Conservation (phyloP, 2,797 vertebrate genomes). For the Bothrops alternatus region DNA sequence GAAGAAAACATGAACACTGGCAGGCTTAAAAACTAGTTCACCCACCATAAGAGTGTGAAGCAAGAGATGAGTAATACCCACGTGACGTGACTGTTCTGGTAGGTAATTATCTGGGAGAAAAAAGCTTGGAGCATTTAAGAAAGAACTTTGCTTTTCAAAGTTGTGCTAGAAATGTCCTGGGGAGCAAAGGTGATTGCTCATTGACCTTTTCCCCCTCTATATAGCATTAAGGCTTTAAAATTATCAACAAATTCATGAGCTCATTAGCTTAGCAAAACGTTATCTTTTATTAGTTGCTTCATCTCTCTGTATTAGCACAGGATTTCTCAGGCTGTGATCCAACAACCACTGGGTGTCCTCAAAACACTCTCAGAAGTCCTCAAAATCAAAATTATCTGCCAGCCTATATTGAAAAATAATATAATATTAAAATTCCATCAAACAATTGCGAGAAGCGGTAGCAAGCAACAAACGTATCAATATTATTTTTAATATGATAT, state of each 20-base stretch:
- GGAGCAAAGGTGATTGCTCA: not conserved
- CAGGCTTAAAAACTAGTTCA: not conserved
- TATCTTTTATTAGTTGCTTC: not conserved
- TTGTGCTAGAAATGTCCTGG: not conserved
- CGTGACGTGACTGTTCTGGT: constrained; percentile 12
- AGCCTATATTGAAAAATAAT: not conserved
- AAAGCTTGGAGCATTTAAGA: not conserved
- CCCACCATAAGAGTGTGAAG: not conserved
- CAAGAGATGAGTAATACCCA: constrained; percentile 10
- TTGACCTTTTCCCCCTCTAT: not conserved
- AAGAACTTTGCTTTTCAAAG: not conserved
- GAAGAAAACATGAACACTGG: not conserved
- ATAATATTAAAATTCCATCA: not conserved
- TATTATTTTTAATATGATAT: not conserved
- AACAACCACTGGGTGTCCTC: not conserved
- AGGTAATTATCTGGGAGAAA: constrained; percentile 10
- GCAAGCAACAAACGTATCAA: not conserved
- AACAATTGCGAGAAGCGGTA: not conserved
- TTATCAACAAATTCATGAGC: not conserved
- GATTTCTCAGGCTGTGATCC: not conserved
- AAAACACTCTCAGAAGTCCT: not conserved
- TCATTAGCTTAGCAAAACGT: not conserved
- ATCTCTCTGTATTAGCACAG: not conserved
- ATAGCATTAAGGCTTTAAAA: not conserved
- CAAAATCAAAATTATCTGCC: not conserved